Evolutionary conservation across 2,797 vertebrate species (phyloP).

Genomic region (Manis javanica): DNA sequence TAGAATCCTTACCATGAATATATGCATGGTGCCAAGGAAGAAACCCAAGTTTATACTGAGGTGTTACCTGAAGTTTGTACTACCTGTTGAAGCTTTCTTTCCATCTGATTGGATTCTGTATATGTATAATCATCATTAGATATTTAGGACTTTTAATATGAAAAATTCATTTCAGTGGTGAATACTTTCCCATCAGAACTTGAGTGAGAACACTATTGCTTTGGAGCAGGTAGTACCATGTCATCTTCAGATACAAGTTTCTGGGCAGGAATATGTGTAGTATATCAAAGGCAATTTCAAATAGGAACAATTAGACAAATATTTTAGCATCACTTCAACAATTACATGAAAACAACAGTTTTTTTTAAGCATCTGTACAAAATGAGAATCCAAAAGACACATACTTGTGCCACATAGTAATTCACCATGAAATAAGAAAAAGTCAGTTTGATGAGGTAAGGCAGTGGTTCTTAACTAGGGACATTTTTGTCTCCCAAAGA

Average conservation of each 20-base stretch:
- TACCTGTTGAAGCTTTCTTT: slow-evolving; percentile 29
- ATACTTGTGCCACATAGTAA: not conserved
- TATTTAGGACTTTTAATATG: not conserved
- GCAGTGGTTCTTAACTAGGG: not conserved
- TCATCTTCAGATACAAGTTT: not conserved
- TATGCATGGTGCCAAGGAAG: not conserved
- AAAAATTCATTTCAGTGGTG: not conserved
- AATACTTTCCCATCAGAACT: slow-evolving; percentile 1
- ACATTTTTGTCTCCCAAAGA: not conserved
- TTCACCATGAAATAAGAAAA: not conserved
- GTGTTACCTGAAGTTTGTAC: not conserved
- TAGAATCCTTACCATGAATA: not conserved
- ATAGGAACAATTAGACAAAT: not conserved
- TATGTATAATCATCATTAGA: not conserved
- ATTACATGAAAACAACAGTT: not conserved
- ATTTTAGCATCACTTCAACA: not conserved
- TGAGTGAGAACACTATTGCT: not conserved
- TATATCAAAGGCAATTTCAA: not conserved
- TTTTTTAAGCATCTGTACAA: not conserved
- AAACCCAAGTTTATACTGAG: slow-evolving; percentile 23
- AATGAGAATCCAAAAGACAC: not conserved
- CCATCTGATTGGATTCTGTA: not conserved
- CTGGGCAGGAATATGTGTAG: not conserved
- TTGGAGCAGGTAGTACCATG: not conserved
- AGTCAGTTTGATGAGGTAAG: not conserved